Conservation (phyloP, 2,888 invertebrate genomes). For the Bugula neritina region DNA sequence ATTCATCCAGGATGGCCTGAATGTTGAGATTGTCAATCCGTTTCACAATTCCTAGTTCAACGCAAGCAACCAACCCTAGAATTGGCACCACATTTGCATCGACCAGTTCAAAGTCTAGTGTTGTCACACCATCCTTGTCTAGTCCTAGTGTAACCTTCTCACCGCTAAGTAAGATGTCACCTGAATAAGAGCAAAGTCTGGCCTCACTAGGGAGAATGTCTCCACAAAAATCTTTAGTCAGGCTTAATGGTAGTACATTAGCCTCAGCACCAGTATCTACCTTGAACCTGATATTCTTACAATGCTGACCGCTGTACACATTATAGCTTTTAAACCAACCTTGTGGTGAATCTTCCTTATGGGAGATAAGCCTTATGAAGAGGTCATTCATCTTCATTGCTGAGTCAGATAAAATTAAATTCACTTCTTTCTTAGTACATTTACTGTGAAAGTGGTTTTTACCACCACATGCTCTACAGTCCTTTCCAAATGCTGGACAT, state of each 20-base stretch:
- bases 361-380: background rate
- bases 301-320: background rate
- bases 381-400: background rate
- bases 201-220: background rate
- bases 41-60: background rate
- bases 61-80: background rate
- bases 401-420: background rate
- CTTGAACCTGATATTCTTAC: background rate
- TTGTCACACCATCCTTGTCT: background rate
- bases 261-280: constrained; percentile 6
- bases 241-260: background rate
- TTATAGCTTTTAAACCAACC: constrained; percentile 8
- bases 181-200: background rate
- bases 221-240: background rate
- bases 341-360: background rate
- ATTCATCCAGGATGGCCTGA: constrained; percentile 7
- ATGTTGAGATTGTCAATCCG: background rate
- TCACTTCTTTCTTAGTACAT: background rate
- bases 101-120: background rate
- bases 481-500: constrained; percentile 10
- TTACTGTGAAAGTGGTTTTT: background rate
- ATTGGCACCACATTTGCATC: background rate
- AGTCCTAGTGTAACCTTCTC: background rate
- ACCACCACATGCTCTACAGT: background rate
- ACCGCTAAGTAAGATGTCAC: background rate